Evolutionary conservation across 2,113 vertebrate genomes (phyloP).

Genomic region (Salvelinus sp.): DNA sequence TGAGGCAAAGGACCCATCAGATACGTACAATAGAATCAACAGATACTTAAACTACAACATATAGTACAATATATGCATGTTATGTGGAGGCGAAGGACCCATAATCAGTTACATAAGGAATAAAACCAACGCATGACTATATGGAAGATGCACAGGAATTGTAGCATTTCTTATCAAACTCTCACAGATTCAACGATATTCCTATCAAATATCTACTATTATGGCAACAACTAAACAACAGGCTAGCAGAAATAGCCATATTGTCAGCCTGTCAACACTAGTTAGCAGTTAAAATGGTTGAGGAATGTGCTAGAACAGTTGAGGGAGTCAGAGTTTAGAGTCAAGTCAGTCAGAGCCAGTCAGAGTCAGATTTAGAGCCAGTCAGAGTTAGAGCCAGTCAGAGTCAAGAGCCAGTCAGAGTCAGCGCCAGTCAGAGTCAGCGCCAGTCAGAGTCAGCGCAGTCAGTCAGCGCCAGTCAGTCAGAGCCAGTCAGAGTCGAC

Average conservation of each 20-base stretch:
- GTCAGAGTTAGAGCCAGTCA: too few species aligned
- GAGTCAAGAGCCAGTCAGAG: too few species aligned
- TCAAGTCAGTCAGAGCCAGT: neutral
- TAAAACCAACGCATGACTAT: neutral
- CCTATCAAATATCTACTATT: neutral
- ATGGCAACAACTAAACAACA: neutral
- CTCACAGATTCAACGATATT: neutral
- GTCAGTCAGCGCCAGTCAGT: too few species aligned
- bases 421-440: too few species aligned
- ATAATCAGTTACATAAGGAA: neutral
- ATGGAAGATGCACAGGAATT: neutral
- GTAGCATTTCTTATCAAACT: neutral
- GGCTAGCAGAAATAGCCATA: neutral
- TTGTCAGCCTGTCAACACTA: neutral
- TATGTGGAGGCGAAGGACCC: conserved; percentile 67
- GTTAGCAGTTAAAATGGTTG: neutral
- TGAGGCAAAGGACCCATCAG: neutral
- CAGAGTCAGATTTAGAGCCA: too few species aligned
- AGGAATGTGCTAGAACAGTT: neutral
- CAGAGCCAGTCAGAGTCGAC: too few species aligned
- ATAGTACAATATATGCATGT: conserved; percentile 56
- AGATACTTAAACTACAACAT: too few species aligned
- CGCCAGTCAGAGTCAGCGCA: too few species aligned
- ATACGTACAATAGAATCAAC: neutral
- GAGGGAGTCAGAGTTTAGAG: neutral